A percentile compares a stretch with the other conserved stretches of the same genome.
phyloP scores from a whole-genome alignment of 2,888 invertebrate genomes.

The Dryococelus australis region DNA sequence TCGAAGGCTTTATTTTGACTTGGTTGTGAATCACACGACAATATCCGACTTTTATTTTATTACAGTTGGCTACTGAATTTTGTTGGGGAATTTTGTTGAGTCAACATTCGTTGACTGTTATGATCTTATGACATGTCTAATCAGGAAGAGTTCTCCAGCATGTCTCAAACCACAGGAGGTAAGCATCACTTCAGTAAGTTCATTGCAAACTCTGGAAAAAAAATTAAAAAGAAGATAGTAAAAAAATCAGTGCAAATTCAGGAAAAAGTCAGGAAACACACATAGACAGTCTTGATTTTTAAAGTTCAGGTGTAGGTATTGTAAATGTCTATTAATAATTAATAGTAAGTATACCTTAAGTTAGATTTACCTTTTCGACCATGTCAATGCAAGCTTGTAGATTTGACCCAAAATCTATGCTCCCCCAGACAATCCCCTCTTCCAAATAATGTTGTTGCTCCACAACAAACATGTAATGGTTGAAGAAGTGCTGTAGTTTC shows the following conservation, averaged over 20 bases:
- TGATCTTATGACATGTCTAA: not conserved
- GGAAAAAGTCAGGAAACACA: not conserved
- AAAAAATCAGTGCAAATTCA: not conserved
- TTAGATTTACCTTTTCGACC: conserved; percentile 82
- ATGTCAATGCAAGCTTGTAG: conserved; percentile 90
- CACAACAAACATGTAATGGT: conserved; percentile 94
- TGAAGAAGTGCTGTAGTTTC: conserved; percentile 95
- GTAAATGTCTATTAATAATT: not conserved
- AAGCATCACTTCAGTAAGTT: conserved; percentile 9
- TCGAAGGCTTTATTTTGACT: no score
- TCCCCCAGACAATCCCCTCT: conserved; percentile 90
- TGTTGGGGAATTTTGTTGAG: no score
- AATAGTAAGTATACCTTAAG: not conserved
- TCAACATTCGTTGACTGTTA: not conserved
- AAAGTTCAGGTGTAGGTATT: not conserved
- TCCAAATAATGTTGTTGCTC: conserved; percentile 96
- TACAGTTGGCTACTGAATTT: not conserved
- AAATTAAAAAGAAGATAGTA: not conserved
- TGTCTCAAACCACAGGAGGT: not conserved
- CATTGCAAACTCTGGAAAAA: conserved; percentile 3
- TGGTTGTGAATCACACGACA: no score
- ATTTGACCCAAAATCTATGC: conserved; percentile 96
- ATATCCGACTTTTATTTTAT: no score
- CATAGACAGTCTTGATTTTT: not conserved
- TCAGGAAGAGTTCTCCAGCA: not conserved